Evolutionary conservation across 1,140 invertebrate species (phyloP).

Genomic region (Lethrus apterus): DNA sequence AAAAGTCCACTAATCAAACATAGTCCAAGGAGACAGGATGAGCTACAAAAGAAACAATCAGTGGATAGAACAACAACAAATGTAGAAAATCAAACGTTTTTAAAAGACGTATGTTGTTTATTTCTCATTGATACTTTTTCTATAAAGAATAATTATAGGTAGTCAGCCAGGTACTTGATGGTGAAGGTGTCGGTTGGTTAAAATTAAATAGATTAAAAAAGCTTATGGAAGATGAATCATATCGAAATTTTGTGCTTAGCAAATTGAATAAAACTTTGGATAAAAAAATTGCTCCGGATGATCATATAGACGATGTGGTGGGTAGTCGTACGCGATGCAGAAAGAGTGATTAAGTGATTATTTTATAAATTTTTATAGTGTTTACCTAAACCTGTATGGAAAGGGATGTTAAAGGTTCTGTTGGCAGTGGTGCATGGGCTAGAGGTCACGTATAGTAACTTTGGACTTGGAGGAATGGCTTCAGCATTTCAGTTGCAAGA

Average conservation of each 20-base stretch:
- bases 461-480: slow-evolving; percentile 93
- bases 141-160: slow-evolving; percentile 53
- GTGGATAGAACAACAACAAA: slow-evolving; percentile 65
- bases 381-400: slow-evolving; percentile 83
- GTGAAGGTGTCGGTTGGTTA: slow-evolving; percentile 95
- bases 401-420: slow-evolving; percentile 91
- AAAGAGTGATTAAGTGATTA: too few species aligned
- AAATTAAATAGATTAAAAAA: slow-evolving; percentile 91
- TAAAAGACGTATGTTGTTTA: slow-evolving; percentile 64
- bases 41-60: slow-evolving; percentile 55
- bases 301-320: slow-evolving; percentile 97
- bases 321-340: too few species aligned
- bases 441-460: slow-evolving; percentile 87
- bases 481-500: slow-evolving; percentile 94
- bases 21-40: slow-evolving; percentile 56
- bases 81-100: slow-evolving; percentile 79
- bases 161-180: slow-evolving; percentile 83
- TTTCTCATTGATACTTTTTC: slow-evolving; percentile 16
- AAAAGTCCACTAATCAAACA: slow-evolving; percentile 87
- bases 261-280: slow-evolving; percentile 93
- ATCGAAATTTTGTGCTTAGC: slow-evolving; percentile 90
- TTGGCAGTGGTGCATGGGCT: slow-evolving; percentile 84
- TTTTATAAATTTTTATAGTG: slow-evolving; percentile 52
- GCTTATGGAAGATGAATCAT: slow-evolving; percentile 98
- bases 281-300: slow-evolving; percentile 87